Base-by-base conservation (phyloP, 2,797 vertebrate species). In the Nyctalus aviator region DNA sequence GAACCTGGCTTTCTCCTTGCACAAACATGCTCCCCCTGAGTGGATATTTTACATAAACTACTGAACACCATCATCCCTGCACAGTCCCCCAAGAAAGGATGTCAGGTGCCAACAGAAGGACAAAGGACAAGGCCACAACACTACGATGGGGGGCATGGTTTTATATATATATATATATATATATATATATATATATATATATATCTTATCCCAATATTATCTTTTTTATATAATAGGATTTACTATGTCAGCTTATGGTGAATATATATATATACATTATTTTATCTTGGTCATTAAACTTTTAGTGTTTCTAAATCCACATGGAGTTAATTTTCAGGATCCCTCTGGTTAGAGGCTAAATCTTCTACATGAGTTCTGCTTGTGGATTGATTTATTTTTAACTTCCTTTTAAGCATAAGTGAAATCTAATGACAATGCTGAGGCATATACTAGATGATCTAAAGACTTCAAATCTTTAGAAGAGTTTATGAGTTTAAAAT, bases 381-480 rank as follows among this genome's bases (percentile, higher is more conserved):
- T 53, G 64, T 23, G 5, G 11, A 77, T 25, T 55, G 17, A 66
- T 62, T 46, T 13, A 59, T 59, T 77, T 83, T 72, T 81, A 75
- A 88, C 27, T 76, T 93, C 46, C 3, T 71, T 59, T 81, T 89
- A 93, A 27, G 18, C 27, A 0, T n/a, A 92, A 89, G 21, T 55
- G 18, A 87, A 89, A 72, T 83, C n/a, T 81, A 76, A 73, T 27
- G 59, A 83, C 27, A 87, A 93, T 53, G 25, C 6, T 87, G 41
- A 85, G 32, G 6, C 46, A 71, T 66, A n/a, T 68, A 59, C 30
- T 23, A 46, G 64, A 50, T 68, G n/a, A 85, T 14, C 53, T 83
- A 85, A 90, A 94, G 59, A 73, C 0, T 64, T 91, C 50, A 87
- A 76, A 83, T 75, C n/a, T 83, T 73, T 73, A 46, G 46, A 92